Evolutionary conservation across 2,113 vertebrate genomes (phyloP).

Genomic region (Phylloscopus trochiloides): DNA sequence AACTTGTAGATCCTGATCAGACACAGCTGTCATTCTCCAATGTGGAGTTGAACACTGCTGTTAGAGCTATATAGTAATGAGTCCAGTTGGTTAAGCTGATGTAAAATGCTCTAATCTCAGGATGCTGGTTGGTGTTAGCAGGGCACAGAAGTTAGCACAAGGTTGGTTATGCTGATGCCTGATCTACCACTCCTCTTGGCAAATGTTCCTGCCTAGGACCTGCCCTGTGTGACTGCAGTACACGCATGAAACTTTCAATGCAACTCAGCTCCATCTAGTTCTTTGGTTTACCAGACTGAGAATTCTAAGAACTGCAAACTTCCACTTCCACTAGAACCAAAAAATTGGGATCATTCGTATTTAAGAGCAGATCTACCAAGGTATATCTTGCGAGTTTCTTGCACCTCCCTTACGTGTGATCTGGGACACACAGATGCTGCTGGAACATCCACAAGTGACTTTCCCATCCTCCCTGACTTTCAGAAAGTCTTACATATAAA

Average conservation of each 20-base stretch:
- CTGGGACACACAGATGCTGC: background rate
- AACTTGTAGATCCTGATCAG: background rate
- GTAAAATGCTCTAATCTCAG: background rate
- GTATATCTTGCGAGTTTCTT: background rate
- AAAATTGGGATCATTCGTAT: background rate
- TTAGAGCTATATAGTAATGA: accelerated
- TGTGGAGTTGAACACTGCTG: accelerated
- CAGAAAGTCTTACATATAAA: background rate
- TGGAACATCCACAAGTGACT: background rate
- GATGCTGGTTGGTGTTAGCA: background rate
- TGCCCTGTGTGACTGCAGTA: background rate
- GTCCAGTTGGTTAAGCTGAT: background rate
- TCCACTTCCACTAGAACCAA: background rate
- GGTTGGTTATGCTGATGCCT: background rate
- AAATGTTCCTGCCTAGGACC: background rate
- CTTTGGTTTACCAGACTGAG: background rate
- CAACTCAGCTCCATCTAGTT: no score
- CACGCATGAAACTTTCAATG: background rate
- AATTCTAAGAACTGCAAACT: background rate
- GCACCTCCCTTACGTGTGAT: background rate
- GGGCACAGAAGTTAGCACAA: background rate
- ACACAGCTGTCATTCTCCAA: background rate
- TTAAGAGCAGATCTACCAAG: background rate
- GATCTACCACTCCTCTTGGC: background rate
- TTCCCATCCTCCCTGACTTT: background rate